Percentiles rank a stretch among this genome's conserved stretches.
Conservation (phyloP, 2,113 vertebrate genomes). For the Eira barbara region DNA sequence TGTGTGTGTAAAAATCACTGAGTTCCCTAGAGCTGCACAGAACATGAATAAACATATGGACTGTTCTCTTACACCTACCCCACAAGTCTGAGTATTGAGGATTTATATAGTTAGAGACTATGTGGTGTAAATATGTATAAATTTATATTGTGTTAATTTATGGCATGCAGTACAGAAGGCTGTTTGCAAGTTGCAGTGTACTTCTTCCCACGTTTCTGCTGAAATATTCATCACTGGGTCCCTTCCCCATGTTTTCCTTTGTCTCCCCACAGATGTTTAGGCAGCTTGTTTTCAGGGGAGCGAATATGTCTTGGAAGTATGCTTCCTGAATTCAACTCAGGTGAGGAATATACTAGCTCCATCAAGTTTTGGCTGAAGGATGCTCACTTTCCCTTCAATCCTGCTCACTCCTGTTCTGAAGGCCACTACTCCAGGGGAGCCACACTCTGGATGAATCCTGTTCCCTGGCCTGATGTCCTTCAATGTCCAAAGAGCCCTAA, state of each 20-base stretch:
- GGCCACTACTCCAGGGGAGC: not conserved
- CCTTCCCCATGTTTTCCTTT: constrained; percentile 80
- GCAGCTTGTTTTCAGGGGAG: constrained; percentile 79
- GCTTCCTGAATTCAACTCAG: constrained; percentile 68
- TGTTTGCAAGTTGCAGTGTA: constrained; percentile 83
- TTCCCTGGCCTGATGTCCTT: not conserved
- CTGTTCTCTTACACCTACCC: constrained; percentile 86
- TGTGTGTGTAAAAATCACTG: constrained; percentile 62
- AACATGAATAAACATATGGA: constrained; percentile 85
- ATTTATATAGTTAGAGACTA: constrained; percentile 87
- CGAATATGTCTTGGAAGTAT: constrained; percentile 64
- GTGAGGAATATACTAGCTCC: constrained; percentile 66
- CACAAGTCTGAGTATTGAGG: constrained; percentile 84
- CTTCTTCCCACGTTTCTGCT: constrained; percentile 85
- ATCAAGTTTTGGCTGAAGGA: constrained; percentile 27
- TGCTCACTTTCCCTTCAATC: not conserved
- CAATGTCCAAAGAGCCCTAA: not conserved
- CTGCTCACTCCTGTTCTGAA: not conserved
- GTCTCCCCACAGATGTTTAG: constrained; percentile 84
- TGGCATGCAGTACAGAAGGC: constrained; percentile 87
- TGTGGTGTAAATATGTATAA: constrained; percentile 88
- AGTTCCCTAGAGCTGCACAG: constrained; percentile 81
- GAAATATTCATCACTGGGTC: constrained; percentile 86
- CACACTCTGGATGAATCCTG: not conserved
- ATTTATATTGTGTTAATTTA: constrained; percentile 90